Evolutionary conservation across 2,888 invertebrate genomes (phyloP).

Genomic region (Drosophila incognita): DNA sequence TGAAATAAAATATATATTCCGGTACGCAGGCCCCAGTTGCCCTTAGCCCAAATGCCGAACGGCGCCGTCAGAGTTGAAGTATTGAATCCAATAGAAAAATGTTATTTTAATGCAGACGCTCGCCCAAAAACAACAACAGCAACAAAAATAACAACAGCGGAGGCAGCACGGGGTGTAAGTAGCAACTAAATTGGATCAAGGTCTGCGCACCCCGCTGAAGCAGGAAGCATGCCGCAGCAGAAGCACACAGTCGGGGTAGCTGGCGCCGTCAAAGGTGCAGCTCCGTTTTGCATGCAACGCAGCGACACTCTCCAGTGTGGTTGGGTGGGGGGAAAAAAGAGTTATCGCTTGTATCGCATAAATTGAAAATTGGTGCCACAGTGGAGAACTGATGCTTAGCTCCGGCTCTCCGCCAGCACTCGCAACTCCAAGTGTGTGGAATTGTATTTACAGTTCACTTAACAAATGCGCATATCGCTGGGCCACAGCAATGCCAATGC

Average conservation of each 20-base stretch:
- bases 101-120: slow-evolving; percentile 76
- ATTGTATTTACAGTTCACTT: slow-evolving; percentile 76
- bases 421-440: slow-evolving; percentile 58
- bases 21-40: slow-evolving; percentile 6
- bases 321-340: slow-evolving; percentile 39
- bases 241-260: slow-evolving; percentile 8
- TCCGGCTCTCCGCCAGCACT: neutral
- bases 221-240: slow-evolving; percentile 18
- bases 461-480: slow-evolving; percentile 70
- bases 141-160: slow-evolving; percentile 23
- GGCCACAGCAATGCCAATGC: slow-evolving; percentile 41
- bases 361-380: slow-evolving; percentile 64
- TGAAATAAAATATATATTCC: slow-evolving; percentile 74
- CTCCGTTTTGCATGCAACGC: slow-evolving; percentile 51
- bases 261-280: slow-evolving; percentile 49
- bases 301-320: neutral
- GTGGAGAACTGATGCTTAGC: slow-evolving; percentile 33
- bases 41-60: slow-evolving; percentile 24
- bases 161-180: slow-evolving; percentile 17
- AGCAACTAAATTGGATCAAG: slow-evolving; percentile 74
- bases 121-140: slow-evolving; percentile 31
- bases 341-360: slow-evolving; percentile 72
- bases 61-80: slow-evolving; percentile 54
- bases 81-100: slow-evolving; percentile 80
- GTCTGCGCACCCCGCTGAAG: slow-evolving; percentile 47